Evolutionary conservation across 2,113 vertebrate species (phyloP), one percentile per base, ranked within the genome.

Genomic region (Bos indicus): DNA sequence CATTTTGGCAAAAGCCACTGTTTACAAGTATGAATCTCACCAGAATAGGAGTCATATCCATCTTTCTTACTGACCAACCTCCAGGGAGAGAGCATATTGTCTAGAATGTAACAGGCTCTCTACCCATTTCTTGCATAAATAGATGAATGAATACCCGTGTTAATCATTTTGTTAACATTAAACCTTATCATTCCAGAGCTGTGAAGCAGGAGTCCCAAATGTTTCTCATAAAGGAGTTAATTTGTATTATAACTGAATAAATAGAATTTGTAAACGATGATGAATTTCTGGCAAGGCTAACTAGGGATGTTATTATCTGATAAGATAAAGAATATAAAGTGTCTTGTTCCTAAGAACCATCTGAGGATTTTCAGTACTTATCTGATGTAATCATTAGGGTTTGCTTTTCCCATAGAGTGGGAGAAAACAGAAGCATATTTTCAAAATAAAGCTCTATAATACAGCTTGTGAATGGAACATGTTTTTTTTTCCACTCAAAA

Each of bases 221-320:
- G 6, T 33, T n/a, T 96, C 52, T 93, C 78, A 95, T 93, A 96
- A 89, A 51, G 48, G 33, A 95, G 6, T 83, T 91, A 91, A 91
- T 88, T 93, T 91, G 17, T 85, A n/a, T 89, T 94, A 57, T 78
- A 90, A 94, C 54, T 78, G 40, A 91, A 74, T 96, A 91, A 94
- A 80, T 87, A 95, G 26, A 88, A 62, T 89, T 96, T 94, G 10
- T 16, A 94, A 95, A 87, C 40, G 30, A 30, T 5, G 16, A n/a
- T 95, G 84, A 95, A 90, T 85, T 93, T 13, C 80, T 86, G 28
- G 43, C 43, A 87, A 91, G n/a, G 78, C 33, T 93, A 93, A 51
- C 23, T 71, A 86, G 28, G 51, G 23, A 90, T 78, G 23, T 56
- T 94, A 78, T 98, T 87, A 51, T 74, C 46, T 93, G 90, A 87